These are phyloP conservation scores for Temnopleurus reevesii DNA, from an alignment of 53 echinoderm and acorn worm genomes.

Conservation along the genomic window DNA sequence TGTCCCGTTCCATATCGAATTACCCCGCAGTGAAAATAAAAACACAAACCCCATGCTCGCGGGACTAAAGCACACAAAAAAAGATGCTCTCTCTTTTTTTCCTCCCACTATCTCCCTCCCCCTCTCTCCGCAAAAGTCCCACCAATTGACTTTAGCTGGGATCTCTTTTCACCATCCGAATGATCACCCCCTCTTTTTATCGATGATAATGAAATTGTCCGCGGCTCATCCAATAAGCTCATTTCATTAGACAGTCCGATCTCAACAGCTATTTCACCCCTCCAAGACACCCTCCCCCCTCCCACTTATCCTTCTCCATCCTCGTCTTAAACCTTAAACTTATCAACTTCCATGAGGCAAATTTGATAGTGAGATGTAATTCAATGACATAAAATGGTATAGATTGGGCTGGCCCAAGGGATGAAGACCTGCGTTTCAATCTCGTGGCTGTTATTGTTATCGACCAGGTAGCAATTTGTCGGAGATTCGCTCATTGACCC, in stretches of 20 bases:
- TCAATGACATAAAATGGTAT: conserved; percentile 46
- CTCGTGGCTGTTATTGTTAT: conserved; percentile 21
- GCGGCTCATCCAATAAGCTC: conserved; percentile 57
- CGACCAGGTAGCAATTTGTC: conserved; percentile 40
- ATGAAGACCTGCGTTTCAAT: not conserved
- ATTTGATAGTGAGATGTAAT: not conserved
- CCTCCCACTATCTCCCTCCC: not conserved
- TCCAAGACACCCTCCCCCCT: not conserved
- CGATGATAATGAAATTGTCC: conserved; percentile 58
- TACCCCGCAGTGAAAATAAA: conserved; percentile 57
- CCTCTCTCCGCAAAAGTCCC: not conserved
- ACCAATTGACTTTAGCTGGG: not conserved
- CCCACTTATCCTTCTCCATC: not conserved
- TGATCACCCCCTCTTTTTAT: conserved; percentile 61
- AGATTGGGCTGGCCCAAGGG: conserved; percentile 2
- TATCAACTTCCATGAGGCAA: conserved; percentile 23
- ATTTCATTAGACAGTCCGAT: conserved; percentile 40
- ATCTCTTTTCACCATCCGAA: conserved; percentile 33
- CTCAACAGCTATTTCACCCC: conserved; percentile 7
- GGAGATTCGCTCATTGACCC: conserved; percentile 23
- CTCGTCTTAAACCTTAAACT: not conserved
- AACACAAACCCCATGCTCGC: conserved; percentile 13
- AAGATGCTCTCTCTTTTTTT: conserved; percentile 14
- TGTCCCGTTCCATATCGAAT: conserved; percentile 48
- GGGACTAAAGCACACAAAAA: conserved; percentile 16